Evolutionary conservation across 2,113 vertebrate genomes (phyloP).

Genomic region (Kryptolebias marmoratus): DNA sequence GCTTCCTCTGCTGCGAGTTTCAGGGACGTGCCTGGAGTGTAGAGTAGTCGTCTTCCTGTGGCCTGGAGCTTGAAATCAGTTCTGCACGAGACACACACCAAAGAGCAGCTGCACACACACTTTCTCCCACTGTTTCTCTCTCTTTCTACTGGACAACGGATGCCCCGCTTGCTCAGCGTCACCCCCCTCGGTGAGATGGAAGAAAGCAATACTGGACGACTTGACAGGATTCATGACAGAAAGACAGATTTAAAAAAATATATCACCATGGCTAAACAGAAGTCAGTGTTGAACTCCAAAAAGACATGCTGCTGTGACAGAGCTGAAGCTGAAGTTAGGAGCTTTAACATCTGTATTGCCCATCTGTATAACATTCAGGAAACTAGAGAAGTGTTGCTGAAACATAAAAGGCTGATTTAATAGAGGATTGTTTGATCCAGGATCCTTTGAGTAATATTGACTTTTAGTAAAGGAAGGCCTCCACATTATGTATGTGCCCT

Average conservation of each 20-base stretch:
- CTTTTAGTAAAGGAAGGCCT: neutral
- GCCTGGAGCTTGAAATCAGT: constrained; percentile 78
- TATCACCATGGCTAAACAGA: neutral
- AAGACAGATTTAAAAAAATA: neutral
- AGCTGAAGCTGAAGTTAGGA: neutral
- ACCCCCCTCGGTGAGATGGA: constrained; percentile 43
- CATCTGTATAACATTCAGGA: constrained; percentile 17
- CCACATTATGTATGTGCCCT: constrained; percentile 21
- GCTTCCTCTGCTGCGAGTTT: constrained; percentile 80
- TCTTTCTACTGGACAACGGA: constrained; percentile 49
- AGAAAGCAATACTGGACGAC: constrained; percentile 40
- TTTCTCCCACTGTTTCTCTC: constrained; percentile 24
- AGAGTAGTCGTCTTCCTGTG: constrained; percentile 76
- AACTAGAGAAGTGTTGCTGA: constrained; percentile 32
- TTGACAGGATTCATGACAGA: constrained; percentile 11
- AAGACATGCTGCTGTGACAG: neutral
- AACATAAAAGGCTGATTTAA: constrained; percentile 34
- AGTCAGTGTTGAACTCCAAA: constrained; percentile 7
- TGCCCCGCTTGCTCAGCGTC: constrained; percentile 51
- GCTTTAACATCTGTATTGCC: neutral
- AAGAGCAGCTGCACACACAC: constrained; percentile 70
- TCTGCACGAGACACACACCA: constrained; percentile 71
- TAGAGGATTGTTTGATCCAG: constrained; percentile 20
- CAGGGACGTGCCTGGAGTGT: constrained; percentile 78
- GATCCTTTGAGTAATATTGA: neutral